phyloP scores from a whole-genome alignment of 1,140 invertebrate species.

The Neodiprion virginianus region DNA sequence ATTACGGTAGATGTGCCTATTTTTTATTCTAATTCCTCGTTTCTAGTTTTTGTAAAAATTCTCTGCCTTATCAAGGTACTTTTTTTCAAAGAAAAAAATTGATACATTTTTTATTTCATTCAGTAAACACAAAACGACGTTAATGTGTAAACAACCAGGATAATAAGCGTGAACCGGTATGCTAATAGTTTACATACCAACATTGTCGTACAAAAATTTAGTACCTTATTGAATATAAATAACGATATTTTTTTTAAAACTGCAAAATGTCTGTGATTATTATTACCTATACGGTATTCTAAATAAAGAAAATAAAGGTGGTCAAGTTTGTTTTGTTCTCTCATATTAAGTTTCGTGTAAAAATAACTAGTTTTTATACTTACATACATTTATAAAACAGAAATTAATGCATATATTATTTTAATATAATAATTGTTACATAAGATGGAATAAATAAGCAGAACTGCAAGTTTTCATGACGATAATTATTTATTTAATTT shows the following conservation, averaged over 20 bases:
- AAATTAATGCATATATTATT: neutral
- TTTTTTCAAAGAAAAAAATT: too few species aligned
- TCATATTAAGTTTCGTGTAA: neutral
- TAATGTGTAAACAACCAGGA: too few species aligned
- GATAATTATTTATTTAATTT: constrained; percentile 22
- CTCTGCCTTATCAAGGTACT: too few species aligned
- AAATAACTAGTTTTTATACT: neutral
- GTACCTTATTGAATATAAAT: neutral
- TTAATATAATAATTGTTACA: too few species aligned
- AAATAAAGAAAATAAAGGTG: too few species aligned
- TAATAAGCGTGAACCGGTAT: too few species aligned
- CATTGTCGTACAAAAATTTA: too few species aligned
- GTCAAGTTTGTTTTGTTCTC: neutral
- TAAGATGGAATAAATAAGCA: too few species aligned
- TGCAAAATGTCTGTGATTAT: neutral
- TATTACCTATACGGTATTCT: neutral
- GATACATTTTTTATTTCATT: too few species aligned
- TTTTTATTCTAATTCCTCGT: neutral
- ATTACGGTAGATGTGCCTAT: neutral
- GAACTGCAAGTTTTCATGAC: too few species aligned
- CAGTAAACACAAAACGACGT: too few species aligned
- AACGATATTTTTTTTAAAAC: neutral
- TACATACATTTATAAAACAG: neutral
- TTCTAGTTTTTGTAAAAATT: neutral
- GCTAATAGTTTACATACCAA: too few species aligned